phyloP scores from a whole-genome alignment of 2,113 vertebrate species.

The Triplophysa dalaica region DNA sequence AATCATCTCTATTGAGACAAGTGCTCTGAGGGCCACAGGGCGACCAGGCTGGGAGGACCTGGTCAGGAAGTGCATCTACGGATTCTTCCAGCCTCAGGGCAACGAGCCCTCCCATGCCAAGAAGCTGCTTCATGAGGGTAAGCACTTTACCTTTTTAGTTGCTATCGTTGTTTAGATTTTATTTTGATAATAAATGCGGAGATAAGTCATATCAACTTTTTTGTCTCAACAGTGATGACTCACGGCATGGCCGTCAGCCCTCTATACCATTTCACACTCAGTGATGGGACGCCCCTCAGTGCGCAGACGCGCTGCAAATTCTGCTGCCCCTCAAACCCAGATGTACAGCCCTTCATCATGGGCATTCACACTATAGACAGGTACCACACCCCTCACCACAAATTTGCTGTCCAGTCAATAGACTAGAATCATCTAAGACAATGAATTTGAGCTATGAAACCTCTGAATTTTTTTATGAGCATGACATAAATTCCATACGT shows the following conservation, averaged over 20 bases:
- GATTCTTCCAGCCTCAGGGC: constrained; percentile 96
- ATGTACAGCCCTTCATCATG: constrained; percentile 95
- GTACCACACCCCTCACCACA: constrained; percentile 62
- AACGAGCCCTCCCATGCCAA: constrained; percentile 91
- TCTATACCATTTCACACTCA: constrained; percentile 93
- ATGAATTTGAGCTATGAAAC: no score
- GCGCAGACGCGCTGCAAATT: constrained; percentile 97
- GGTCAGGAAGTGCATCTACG: constrained; percentile 96
- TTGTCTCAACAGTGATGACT: constrained; percentile 83
- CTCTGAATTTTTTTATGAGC: no score
- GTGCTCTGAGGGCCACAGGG: constrained; percentile 87
- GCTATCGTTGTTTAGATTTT: no score
- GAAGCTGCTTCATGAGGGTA: constrained; percentile 95
- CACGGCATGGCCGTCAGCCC: constrained; percentile 93
- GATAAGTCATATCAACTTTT: no score
- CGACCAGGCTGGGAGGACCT: constrained; percentile 95
- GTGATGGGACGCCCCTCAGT: constrained; percentile 88
- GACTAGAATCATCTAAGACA: no score
- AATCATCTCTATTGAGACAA: constrained; percentile 98
- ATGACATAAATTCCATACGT: no score
- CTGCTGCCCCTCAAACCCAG: constrained; percentile 90
- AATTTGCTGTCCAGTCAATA: no score
- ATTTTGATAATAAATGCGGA: no score
- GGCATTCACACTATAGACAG: constrained; percentile 97
- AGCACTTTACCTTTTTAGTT: constrained; percentile 11